phyloP scores from a whole-genome alignment of 1,140 invertebrate species.

The Lutraria rhynchaena region DNA sequence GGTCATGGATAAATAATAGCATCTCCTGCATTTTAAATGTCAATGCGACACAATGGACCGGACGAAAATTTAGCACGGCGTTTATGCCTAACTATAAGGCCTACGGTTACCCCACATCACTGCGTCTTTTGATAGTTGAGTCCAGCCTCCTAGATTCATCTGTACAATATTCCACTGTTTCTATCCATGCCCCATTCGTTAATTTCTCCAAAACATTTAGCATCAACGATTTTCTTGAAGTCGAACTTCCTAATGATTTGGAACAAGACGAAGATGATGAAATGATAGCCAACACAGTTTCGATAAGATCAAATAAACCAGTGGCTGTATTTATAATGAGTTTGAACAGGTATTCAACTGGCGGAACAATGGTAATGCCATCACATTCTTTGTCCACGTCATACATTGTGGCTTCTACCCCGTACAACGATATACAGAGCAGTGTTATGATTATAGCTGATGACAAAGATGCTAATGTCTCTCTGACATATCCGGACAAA shows the following conservation, averaged over 20 bases:
- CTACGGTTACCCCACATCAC: no score
- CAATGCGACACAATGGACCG: neutral
- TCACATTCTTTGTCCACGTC: neutral
- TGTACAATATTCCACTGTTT: slow-evolving; percentile 2
- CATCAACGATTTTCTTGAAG: neutral
- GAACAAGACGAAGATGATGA: neutral
- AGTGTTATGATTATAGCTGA: neutral
- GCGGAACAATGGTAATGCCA: neutral
- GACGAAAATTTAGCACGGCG: neutral
- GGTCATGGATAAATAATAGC: neutral
- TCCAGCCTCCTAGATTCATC: neutral
- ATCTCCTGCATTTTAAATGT: neutral
- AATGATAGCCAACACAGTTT: neutral
- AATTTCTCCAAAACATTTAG: neutral
- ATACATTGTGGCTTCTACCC: neutral
- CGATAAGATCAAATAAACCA: neutral
- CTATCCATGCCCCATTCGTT: neutral
- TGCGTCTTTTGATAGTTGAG: neutral
- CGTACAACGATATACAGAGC: neutral
- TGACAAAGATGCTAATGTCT: neutral
- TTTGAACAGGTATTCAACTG: neutral
- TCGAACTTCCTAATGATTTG: neutral
- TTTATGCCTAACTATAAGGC: slow-evolving; percentile 1
- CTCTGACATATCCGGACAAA: neutral
- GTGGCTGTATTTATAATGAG: slow-evolving; percentile 1